Evolutionary conservation across 1,140 invertebrate species (phyloP), one percentile per base, ranked within the genome.

Genomic region (Ceratina japonica): DNA sequence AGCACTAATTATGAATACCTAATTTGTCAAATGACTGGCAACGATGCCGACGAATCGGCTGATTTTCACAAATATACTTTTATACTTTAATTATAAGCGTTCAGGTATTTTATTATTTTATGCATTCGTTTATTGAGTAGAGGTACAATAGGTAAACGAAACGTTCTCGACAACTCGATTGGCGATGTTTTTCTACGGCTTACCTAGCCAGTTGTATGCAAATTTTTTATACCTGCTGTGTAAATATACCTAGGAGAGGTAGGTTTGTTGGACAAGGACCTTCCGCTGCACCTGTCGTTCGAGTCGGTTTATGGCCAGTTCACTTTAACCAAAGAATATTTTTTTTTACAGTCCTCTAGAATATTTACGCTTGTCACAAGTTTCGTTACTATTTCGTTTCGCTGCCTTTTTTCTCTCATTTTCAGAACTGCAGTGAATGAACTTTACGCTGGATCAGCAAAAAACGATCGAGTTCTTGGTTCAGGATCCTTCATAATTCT

Each of bases 391-490:
- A 3, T 66, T 66, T 18, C 44, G 22, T 10, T 13, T 16, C 3
- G 44, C 10, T 31, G 7, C 3, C 20, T 3, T 7, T 72, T 49
- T 18, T 59, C 13, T 15, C 37, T 49, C 2, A 16, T 44, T 24
- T 22, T 7, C 15, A 22, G 3, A 44, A 1, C 13, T 15, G 10
- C 51, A 12, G 4, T 16, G 7, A 61, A 52, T 52, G 37, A 68
- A 75, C 2, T 76, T 61, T 70, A 76, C n/a, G 59, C n/a, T 24
- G 49, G n/a, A n/a, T n/a, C n/a, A 75, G n/a, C 64, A 16, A 20
- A 49, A 51, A 13, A 54, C 27, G 4, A 4, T 31, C 27, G 27
- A 31, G 27, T 31, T n/a, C n/a, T n/a, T n/a, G n/a, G n/a, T n/a
- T n/a, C n/a, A n/a, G n/a, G n/a, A n/a, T n/a, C n/a, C n/a, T n/a